Conservation (phyloP, 2,888 invertebrate genomes). For the Ophraella communa region DNA sequence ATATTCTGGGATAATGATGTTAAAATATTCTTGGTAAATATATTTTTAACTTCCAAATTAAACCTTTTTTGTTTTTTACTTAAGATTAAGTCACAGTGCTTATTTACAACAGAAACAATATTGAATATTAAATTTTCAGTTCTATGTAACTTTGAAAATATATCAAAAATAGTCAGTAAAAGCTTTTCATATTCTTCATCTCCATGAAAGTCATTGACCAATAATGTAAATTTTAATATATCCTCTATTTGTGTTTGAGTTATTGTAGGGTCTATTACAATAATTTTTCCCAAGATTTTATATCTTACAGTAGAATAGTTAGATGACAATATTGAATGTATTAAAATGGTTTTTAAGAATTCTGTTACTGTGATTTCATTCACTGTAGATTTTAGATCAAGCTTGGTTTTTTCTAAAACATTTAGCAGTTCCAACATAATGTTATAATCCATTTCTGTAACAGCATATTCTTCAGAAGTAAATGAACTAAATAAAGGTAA, state of each 20-base stretch:
- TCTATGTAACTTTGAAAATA: slow-evolving; percentile 54
- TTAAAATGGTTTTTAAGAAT: slow-evolving; percentile 49
- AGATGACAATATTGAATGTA: slow-evolving; percentile 43
- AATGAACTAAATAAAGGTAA: slow-evolving; percentile 30
- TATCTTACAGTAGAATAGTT: slow-evolving; percentile 44
- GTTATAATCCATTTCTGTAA: slow-evolving; percentile 40
- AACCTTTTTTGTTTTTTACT: slow-evolving; percentile 7
- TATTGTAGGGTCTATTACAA: slow-evolving; percentile 53
- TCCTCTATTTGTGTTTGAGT: slow-evolving; percentile 48
- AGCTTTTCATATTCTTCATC: slow-evolving; percentile 46
- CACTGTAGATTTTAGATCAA: slow-evolving; percentile 41
- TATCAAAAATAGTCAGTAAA: slow-evolving; percentile 50
- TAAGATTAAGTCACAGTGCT: slow-evolving; percentile 31
- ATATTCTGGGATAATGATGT: slow-evolving; percentile 50
- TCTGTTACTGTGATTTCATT: slow-evolving; percentile 46
- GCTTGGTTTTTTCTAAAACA: slow-evolving; percentile 39
- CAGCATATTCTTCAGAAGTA: not conserved
- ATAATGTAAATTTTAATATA: slow-evolving; percentile 49
- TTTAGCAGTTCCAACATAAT: slow-evolving; percentile 43
- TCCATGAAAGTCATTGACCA: slow-evolving; percentile 40
- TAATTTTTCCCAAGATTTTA: slow-evolving; percentile 48
- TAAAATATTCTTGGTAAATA: slow-evolving; percentile 51
- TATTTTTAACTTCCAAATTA: slow-evolving; percentile 38
- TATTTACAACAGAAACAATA: slow-evolving; percentile 49
- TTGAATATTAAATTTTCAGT: slow-evolving; percentile 54